Base-by-base conservation (phyloP, 2,113 vertebrate species). In the Melozone crissalis region DNA sequence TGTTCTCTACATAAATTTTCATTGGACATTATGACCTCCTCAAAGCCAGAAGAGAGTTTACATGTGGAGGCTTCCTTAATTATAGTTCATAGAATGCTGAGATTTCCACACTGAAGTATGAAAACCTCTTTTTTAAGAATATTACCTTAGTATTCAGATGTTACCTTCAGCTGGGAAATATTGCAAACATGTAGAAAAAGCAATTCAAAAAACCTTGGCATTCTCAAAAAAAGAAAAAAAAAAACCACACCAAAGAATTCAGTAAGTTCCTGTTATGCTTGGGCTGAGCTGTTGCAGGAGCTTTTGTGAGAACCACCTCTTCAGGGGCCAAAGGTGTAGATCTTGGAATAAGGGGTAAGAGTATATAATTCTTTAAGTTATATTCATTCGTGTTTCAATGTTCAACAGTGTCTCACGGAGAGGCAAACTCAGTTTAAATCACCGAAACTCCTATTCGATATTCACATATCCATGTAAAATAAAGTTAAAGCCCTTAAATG, bases 401-500 rank as follows among this genome's bases (percentile, higher is more conserved):
- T n/a, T 47, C 9, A 9, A 10, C 12, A 26, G 0, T 28, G 20
- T 46, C 26, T 88, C 13, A 51, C 4, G 3, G 11, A 76, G 15
- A 55, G 11, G 16, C 1, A 51, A 61, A 84, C 41, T 72, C 14
- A 31, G 9, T 19, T 69, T 41, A 66, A 13, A 44, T 28, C 11
- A 73, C 41, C 24, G 9, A 95, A 96, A 94, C 19, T 26, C 37
- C 13, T 59, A 72, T 47, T 68, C 3, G 5, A 94, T 63, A 62
- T 63, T 79, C 72, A 72, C 30, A 92, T 92, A 89, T 23, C 0
- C 22, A 43, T 31, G 63, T 37, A 49, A 86, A 86, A 75, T 81
- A 87, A 95, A 94, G 96, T 79, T 9, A 65, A 83, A 97, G 76
- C 73, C 51, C 11, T 47, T 74, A 31, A 58, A 84, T 96, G 62